Evolutionary conservation across 2,888 invertebrate genomes (phyloP), one percentile per base, ranked within the genome.

Genomic region (Platerodrilus igneus): DNA sequence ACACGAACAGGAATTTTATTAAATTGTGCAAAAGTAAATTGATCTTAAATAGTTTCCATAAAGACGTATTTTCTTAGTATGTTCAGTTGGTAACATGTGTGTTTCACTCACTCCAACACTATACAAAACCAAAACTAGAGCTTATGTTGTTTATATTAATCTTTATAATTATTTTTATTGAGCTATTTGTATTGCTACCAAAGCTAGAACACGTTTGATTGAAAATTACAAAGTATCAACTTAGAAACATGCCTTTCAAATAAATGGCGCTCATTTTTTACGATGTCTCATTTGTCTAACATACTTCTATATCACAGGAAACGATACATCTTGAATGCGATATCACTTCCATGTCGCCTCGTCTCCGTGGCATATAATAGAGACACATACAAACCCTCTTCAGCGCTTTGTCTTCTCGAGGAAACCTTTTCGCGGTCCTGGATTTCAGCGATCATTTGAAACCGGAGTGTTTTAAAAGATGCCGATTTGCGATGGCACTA

Each of bases 321-420:
- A 46, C 35, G 42, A 39, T 35, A 38, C 42, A 38, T 39, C 25
- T 19, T 19, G 39, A 46, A 38, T 38, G 34, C 38, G 41, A 42
- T 35, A 42, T 42, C 37, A 33, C 29, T 37, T 25, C 30, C 22
- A n/a, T 23, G 35, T 37, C 33, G 37, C 29, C n/a, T n/a, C n/a
- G n/a, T n/a, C 39, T 43, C 23, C 37, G 37, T 32, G 37, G 32
- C 36, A 45, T 41, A 48, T 50, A 50, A 50, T 47, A 42, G 41
- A 50, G 48, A 49, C 45, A 45, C 43, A 49, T 49, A 38, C 41
- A 39, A 47, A 47, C 48, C 47, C 45, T 49, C 40, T 47, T 45
- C 37, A 38, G 36, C 34, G 42, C 45, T 47, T 50, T 50, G 47
- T 50, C 43, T 45, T 38, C 23, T 19, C 27, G 29, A 22, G 42